Base-by-base conservation (phyloP, 2,888 invertebrate species). In the Chalcis sispes region DNA sequence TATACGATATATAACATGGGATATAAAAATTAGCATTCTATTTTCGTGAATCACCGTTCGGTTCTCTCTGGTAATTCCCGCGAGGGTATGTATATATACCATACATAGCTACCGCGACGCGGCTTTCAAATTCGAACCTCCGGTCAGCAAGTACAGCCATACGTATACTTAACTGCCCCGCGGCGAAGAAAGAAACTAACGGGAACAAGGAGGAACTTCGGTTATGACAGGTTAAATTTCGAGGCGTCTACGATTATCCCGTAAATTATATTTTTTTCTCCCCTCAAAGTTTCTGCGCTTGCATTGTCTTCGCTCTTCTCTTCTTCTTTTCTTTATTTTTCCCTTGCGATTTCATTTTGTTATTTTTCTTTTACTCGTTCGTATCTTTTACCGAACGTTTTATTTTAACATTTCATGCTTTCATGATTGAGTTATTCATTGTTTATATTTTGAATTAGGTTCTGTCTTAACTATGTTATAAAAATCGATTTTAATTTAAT, bases 41-140 rank as follows among this genome's bases (percentile, higher is more conserved):
- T 62, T 62, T 62, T 62, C 27, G 62, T 62, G 62, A 46, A 62
- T 62, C 46, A 61, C 61, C 15, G 61, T 42, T 58, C 42, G 25
- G 42, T 2, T n/a, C 61, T 40, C 61, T 15, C 15, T 4, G 42
- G 27, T 25, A 27, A 62, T 1, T 46, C 46, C 46, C 46, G 62
- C 46, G 62, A 62, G 62, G 42, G 62, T n/a, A n/a, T n/a, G n/a
- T n/a, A n/a, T n/a, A n/a, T n/a, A n/a, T n/a, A n/a, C n/a, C n/a
- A n/a, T n/a, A n/a, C n/a, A n/a, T n/a, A n/a, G n/a, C n/a, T n/a
- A n/a, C n/a, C n/a, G n/a, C n/a, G n/a, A n/a, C n/a, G n/a, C 62
- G 23, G 15, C 25, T 27, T 18, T 15, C 25, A n/a, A n/a, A n/a
- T 42, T n/a, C 46, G 20, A 15, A 15, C 15, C 2, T 42, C 13